Conservation (phyloP, 1,140 invertebrate species). For the Bilobella aurantiaca region DNA sequence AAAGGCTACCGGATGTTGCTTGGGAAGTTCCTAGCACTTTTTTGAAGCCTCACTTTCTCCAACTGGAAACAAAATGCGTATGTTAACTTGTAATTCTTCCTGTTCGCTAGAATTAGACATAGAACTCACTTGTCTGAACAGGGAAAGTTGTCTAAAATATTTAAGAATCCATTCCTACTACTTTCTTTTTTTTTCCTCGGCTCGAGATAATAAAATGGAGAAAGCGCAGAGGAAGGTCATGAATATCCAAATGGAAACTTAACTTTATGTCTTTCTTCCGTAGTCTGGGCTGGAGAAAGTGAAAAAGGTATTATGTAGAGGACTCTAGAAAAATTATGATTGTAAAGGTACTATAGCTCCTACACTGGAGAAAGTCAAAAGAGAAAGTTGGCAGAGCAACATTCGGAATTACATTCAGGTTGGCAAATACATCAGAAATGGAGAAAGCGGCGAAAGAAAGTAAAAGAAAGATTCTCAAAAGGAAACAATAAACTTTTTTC, state of each 20-base stretch:
- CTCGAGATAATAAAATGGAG: not conserved
- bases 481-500: constrained; percentile 27
- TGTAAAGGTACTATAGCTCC: not conserved
- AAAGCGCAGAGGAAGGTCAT: constrained; percentile 12
- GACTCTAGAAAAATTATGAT: constrained; percentile 1
- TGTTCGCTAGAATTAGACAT: not conserved
- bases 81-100: not conserved
- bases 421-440: not conserved
- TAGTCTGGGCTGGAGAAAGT: not conserved
- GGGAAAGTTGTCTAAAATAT: not conserved
- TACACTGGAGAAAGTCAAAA: not conserved
- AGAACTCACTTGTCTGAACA: not conserved
- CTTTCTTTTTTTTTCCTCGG: not conserved
- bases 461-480: not conserved
- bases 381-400: not conserved
- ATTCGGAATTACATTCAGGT: not conserved
- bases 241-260: constrained; percentile 5
- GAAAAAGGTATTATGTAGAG: not conserved
- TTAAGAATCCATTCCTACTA: not conserved
- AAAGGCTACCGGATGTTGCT: not conserved
- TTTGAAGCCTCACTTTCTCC: too few relatives aligned
- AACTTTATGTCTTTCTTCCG: constrained; percentile 3
- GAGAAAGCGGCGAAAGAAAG: not conserved
- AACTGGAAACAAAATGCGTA: constrained; percentile 18
- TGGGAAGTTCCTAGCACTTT: too few relatives aligned